Base-by-base conservation (phyloP, 1,140 invertebrate species). In the Eulimnadia texana region DNA sequence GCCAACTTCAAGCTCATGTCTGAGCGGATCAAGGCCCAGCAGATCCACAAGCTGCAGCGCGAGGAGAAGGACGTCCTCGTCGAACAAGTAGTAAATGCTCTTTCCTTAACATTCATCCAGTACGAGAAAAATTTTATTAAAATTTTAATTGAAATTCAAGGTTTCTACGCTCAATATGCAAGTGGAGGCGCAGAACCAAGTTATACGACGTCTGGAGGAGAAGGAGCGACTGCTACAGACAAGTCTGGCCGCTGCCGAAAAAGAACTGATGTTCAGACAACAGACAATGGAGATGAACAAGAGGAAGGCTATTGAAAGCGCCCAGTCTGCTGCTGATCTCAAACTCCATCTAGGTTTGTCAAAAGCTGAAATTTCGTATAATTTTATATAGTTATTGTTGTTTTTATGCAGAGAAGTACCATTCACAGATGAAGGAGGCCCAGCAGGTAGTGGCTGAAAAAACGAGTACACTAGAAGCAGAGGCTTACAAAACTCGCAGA, bases 1-100 rank as follows among this genome's bases (percentile, higher is more conserved):
- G 94, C 95, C 2, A 99, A 99, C 75, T 98, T 99, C 69, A 99
- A 99, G 75, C 81, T 99, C 0, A 98, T 99, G 93, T 93, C 93
- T 0, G 96, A 99, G 69, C 73, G 91, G 58, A 98, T 98, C 57
- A 98, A 98, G 73, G 90, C 93, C 3, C 97, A 97, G 74, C 93
- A 97, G 66, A 79, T 96, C 60, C 91, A 96, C 70, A 97, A 97
- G 72, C 73, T 98, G 61, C 80, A 96, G 27, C 75, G 90, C 20
- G 95, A 98, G 71, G 94, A 99, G 72, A 93, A 94, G 69, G 89
- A 93, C 68, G 81, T 90, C 33, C 70, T 93, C 9, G 85, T 86
- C 60, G 90, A 95, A 67, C 90, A 94, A 75, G 89, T 92, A 27
- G 66, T 64, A 56, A 70, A 16, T 10, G 9, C 1, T 13, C 13